Evolutionary conservation across 1,140 invertebrate genomes (phyloP).

Genomic region (Mycetomoellerius zeteki): DNA sequence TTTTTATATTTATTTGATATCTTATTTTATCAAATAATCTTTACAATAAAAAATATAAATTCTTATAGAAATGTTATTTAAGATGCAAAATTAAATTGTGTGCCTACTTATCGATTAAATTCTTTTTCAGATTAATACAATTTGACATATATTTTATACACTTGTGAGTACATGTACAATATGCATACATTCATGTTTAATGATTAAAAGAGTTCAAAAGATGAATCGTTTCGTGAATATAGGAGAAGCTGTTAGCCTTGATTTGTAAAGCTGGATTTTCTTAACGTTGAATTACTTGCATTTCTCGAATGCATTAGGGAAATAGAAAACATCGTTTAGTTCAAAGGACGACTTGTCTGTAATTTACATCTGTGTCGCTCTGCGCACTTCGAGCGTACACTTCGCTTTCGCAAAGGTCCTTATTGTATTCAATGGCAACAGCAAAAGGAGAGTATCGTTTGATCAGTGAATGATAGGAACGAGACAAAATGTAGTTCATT

Average conservation of each 20-base stretch:
- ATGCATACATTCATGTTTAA: not conserved
- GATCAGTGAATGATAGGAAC: conserved; percentile 29
- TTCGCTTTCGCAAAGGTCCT: conserved; percentile 17
- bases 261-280: not conserved
- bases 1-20: not conserved
- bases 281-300: conserved; percentile 24
- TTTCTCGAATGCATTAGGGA: conserved; percentile 32
- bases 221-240: conserved; percentile 12
- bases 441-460: conserved; percentile 34
- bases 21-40: not conserved
- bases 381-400: not conserved
- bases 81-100: not conserved
- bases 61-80: not conserved
- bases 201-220: not conserved
- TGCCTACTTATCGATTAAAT: conserved; percentile 1
- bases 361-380: conserved; percentile 42
- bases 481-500: conserved; percentile 25
- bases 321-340: conserved; percentile 38
- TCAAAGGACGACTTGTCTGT: conserved; percentile 18
- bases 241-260: not conserved
- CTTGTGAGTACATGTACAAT: conserved; percentile 10
- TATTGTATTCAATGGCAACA: conserved; percentile 30
- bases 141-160: conserved; percentile 13
- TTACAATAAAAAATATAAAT: not conserved
- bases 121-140: conserved; percentile 1